These are phyloP conservation scores for Pandemis heparana DNA, from an alignment of 2,888 invertebrate species.

Conservation along the genomic window DNA sequence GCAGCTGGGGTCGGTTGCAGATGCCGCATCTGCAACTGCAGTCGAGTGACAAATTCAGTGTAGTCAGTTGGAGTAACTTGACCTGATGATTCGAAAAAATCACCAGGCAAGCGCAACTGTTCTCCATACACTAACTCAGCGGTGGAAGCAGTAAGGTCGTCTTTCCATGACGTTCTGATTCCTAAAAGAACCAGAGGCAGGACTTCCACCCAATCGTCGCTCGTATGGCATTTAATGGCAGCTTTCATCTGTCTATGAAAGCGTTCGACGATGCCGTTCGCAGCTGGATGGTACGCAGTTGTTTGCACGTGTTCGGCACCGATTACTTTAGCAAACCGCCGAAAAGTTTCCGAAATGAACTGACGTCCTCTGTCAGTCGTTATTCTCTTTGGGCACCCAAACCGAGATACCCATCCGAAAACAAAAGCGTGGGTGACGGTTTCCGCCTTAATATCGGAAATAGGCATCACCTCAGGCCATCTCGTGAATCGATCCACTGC, in stretches of 20 bases:
- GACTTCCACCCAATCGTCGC: conserved; percentile 11
- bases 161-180: conserved; percentile 20
- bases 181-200: conserved; percentile 24
- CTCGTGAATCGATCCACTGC: conserved; percentile 53
- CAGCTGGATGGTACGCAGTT: conserved; percentile 44
- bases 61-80: neutral
- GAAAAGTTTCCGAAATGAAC: conserved; percentile 39
- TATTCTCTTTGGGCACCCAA: conserved; percentile 54
- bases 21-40: neutral
- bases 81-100: conserved; percentile 41
- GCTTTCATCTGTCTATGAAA: conserved; percentile 57
- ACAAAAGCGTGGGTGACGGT: conserved; percentile 53
- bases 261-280: conserved; percentile 65
- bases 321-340: neutral
- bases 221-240: conserved; percentile 53
- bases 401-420: conserved; percentile 60
- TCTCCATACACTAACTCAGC: conserved; percentile 45
- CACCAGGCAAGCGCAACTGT: conserved; percentile 46
- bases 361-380: conserved; percentile 46
- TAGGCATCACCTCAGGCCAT: conserved; percentile 57
- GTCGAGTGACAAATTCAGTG: conserved; percentile 10
- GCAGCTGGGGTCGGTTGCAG: conserved; percentile 4
- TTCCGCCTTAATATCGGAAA: conserved; percentile 53
- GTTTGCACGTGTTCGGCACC: conserved; percentile 17
- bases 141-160: conserved; percentile 12